Conservation (phyloP, 2,888 invertebrate species). For the Andricus quercusramuli region DNA sequence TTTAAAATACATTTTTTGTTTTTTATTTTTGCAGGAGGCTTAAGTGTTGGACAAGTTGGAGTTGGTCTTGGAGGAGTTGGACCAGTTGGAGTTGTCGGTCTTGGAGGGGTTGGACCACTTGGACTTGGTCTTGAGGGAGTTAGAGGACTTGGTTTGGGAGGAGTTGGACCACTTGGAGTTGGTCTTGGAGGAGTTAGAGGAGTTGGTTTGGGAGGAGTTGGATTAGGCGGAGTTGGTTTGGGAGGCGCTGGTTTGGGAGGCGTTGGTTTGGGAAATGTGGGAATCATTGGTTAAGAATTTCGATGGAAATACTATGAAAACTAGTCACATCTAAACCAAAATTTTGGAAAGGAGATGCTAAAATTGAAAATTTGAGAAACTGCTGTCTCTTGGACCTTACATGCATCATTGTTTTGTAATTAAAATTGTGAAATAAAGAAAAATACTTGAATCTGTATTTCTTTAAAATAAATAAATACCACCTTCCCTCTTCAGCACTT, state of each 20-base stretch:
- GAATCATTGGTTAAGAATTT: neutral
- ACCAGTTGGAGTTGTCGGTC: neutral
- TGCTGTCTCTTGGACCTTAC: neutral
- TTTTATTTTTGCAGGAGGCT: neutral
- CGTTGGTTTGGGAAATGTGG: neutral
- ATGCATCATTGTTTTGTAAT: neutral
- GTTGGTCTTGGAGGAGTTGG: neutral
- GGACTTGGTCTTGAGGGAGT: neutral
- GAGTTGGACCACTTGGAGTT: neutral
- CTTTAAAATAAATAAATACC: neutral
- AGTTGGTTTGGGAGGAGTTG: neutral
- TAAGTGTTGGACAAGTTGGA: constrained; percentile 16
- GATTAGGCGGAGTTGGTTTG: neutral
- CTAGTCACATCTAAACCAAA: neutral
- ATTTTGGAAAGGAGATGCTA: neutral
- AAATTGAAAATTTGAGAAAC: neutral
- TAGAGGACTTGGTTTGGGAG: constrained; percentile 1
- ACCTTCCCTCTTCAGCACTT: neutral
- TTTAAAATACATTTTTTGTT: neutral
- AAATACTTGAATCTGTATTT: neutral
- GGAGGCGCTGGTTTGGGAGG: neutral
- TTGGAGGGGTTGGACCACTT: neutral
- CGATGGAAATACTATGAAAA: neutral
- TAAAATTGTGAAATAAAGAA: constrained; percentile 13
- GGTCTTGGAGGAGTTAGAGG: neutral